Base-by-base conservation (phyloP, 2,888 invertebrate genomes). In the Eupsilia transversa region DNA sequence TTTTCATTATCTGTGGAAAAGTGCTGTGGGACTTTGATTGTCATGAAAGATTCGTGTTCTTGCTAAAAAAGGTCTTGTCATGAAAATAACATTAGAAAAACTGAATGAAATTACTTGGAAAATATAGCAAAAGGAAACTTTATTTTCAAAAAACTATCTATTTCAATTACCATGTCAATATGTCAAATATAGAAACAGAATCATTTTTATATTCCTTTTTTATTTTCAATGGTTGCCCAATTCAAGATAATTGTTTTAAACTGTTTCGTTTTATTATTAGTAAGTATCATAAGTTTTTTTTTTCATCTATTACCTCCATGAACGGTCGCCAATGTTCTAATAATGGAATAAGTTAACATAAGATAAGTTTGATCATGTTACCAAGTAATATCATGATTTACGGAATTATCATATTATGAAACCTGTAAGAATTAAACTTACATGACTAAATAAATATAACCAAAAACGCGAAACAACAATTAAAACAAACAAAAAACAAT, bases 1-100 rank as follows among this genome's bases (percentile, higher is more conserved):
- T 85, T 83, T 83, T 85, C 88, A 88, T 87, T 86, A 83, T 87
- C 87, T 86, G 74, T 64, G 70, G 72, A 60, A 86, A 88, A 84
- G 65, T 71, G 68, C 14, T 43, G 60, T 49, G 60, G 56, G 38
- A 80, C 20, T 68, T 73, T 81, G 61, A 65, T 70, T 75, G 35
- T 77, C 52, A 59, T 20, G 5, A 5, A 20, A 30, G 35, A n/a
- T 57, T 38, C 1, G 27, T 27, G 14, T 46, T 27, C 6, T 30
- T 27, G 12, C 1, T 7, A 56, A 30, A 27, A 33, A 52, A 0
- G 65, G 46, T 0, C 23, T 23, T 17, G 17, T 10, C 27, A 35
- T 23, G 30, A 41, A n/a, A 17, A 0, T 7, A 7, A 38, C 9
- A 9, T 38, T 9, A 9, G 38, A 38, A 9, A 35, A 9, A 14